Conservation (phyloP, 2,113 vertebrate genomes). For the Danionella cerebrum region DNA sequence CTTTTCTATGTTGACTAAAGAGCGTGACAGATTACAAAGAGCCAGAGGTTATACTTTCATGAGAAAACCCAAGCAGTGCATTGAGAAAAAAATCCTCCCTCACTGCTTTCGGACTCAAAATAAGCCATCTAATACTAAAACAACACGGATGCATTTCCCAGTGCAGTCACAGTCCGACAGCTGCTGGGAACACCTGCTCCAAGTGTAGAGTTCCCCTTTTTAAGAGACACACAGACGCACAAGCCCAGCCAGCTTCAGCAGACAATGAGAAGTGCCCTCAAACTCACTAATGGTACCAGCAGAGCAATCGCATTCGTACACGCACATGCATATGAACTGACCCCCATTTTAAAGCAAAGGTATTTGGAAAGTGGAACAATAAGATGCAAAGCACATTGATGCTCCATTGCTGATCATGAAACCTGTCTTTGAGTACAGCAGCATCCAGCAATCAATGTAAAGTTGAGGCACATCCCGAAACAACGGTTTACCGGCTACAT, state of each 20-base stretch:
- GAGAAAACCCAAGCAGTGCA: slow-evolving; percentile 1
- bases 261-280: slow-evolving; percentile 56
- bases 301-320: slow-evolving; percentile 40
- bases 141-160: slow-evolving; percentile 11
- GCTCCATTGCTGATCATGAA: slow-evolving; percentile 35
- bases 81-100: slow-evolving; percentile 21
- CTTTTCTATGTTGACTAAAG: neutral
- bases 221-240: neutral
- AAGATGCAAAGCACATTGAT: slow-evolving; percentile 25
- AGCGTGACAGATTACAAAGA: neutral
- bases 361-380: slow-evolving; percentile 34
- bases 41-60: slow-evolving; percentile 18
- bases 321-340: neutral
- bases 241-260: slow-evolving; percentile 48
- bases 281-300: slow-evolving; percentile 59
- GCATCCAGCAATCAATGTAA: neutral
- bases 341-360: slow-evolving; percentile 15
- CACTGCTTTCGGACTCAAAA: neutral
- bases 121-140: slow-evolving; percentile 25
- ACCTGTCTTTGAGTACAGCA: slow-evolving; percentile 39
- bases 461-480: neutral
- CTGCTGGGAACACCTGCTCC: slow-evolving; percentile 34
- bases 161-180: slow-evolving; percentile 17
- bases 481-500: too few species aligned
- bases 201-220: slow-evolving; percentile 33